A percentile compares a stretch with the other conserved stretches of the same genome.
Conservation (phyloP, 2,797 vertebrate genomes). For the Balearica regulorum region DNA sequence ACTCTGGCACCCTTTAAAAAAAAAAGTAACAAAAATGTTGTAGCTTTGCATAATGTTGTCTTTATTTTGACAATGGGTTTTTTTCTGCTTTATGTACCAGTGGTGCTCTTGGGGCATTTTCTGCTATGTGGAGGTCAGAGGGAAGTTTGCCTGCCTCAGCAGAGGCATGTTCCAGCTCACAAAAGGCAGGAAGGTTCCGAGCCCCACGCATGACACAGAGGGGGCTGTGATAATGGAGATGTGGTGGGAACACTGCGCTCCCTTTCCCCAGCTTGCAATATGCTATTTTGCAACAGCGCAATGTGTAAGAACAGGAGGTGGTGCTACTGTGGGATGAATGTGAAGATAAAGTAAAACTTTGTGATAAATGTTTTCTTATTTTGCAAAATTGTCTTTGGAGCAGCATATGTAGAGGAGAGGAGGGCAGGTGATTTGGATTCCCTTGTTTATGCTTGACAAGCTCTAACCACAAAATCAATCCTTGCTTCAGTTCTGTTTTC, state of each 20-base stretch:
- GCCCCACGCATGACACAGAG: no score
- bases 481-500: not conserved
- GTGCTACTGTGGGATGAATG: not conserved
- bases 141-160: not conserved
- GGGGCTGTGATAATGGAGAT: not conserved
- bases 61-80: not conserved
- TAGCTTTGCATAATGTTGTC: not conserved
- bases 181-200: not conserved
- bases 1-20: not conserved
- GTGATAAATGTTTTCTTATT: not conserved
- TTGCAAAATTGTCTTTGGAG: not conserved
- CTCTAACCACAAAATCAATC: not conserved
- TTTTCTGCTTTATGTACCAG: not conserved
- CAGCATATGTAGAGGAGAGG: not conserved
- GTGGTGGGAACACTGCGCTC: not conserved
- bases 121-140: not conserved
- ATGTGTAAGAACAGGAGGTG: not conserved
- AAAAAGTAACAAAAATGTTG: rapidly evolving
- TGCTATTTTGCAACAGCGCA: not conserved
- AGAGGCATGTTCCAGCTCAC: not conserved
- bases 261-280: not conserved
- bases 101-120: not conserved
- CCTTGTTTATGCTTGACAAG: not conserved
- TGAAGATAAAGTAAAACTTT: not conserved
- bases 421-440: not conserved